Percentiles rank a stretch among this genome's conserved stretches.
phyloP scores from a whole-genome alignment of 1,140 invertebrate species.

The Aphidius gifuensis region DNA sequence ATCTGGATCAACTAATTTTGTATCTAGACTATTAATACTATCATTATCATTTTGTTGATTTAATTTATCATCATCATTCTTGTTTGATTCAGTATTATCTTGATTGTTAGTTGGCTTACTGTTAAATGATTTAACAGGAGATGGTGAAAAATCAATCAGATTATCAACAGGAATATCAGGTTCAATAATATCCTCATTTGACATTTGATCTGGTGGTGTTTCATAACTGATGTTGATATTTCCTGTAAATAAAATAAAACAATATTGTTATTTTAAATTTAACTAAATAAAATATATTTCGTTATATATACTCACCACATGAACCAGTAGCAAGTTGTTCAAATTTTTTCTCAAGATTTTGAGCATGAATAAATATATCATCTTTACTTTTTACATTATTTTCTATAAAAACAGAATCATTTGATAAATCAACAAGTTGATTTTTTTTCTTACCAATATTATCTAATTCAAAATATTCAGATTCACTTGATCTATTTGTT shows the following conservation, averaged over 20 bases:
- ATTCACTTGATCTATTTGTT: background rate
- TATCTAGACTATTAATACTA: slow-evolving; percentile 31
- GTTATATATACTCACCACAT: too few species aligned
- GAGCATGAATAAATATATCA: slow-evolving; percentile 38
- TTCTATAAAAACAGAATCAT: slow-evolving; percentile 37
- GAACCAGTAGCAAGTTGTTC: slow-evolving; percentile 22
- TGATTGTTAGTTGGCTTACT: background rate
- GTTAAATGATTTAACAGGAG: slow-evolving; percentile 18
- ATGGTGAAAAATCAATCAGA: slow-evolving; percentile 41
- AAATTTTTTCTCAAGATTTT: slow-evolving; percentile 37
- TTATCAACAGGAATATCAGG: slow-evolving; percentile 20
- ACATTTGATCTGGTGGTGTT: too few species aligned
- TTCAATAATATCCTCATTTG: too few species aligned
- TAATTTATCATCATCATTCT: background rate
- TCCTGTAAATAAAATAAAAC: too few species aligned
- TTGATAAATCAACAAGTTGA: slow-evolving; percentile 26
- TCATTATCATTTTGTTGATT: slow-evolving; percentile 16
- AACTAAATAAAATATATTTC: too few species aligned
- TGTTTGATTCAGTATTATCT: background rate
- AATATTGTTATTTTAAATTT: too few species aligned
- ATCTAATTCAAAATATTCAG: slow-evolving; percentile 1
- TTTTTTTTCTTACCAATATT: slow-evolving; percentile 15
- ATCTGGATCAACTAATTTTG: slow-evolving; percentile 35
- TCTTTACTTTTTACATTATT: background rate
- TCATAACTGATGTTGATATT: too few species aligned